Evolutionary conservation across 2,113 vertebrate species (phyloP).

Genomic region (Grammomys dolichurus): DNA sequence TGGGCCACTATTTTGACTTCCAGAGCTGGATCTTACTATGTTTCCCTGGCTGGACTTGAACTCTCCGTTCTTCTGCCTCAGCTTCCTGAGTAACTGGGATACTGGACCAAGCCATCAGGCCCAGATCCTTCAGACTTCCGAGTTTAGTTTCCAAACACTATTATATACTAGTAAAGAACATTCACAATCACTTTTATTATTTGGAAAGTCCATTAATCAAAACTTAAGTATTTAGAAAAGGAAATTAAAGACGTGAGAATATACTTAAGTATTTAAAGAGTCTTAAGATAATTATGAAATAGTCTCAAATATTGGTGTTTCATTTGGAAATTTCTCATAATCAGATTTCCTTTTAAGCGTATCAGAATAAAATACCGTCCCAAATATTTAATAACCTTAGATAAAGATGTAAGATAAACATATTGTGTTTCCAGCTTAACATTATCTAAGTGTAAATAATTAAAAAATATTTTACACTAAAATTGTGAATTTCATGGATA

Average conservation of each 20-base stretch:
- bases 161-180: not conserved
- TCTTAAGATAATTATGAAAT: not conserved
- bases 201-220: constrained; percentile 16
- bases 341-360: not conserved
- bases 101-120: not conserved
- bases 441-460: not conserved
- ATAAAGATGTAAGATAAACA: not conserved
- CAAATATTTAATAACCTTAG: constrained; percentile 18
- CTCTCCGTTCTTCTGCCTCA: not conserved
- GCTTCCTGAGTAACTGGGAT: not conserved
- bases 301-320: not conserved
- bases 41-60: not conserved
- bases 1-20: not conserved
- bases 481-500: not conserved
- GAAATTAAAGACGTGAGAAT: constrained; percentile 14
- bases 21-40: not conserved
- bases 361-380: not conserved
- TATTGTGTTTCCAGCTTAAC: not conserved
- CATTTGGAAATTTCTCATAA: constrained; percentile 18
- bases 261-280: not conserved
- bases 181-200: not conserved
- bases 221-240: constrained; percentile 30
- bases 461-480: not conserved
- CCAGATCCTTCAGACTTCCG: not conserved
- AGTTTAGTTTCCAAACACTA: not conserved